Conservation (phyloP, 2,888 invertebrate genomes). For the Synergus laeviventris region DNA sequence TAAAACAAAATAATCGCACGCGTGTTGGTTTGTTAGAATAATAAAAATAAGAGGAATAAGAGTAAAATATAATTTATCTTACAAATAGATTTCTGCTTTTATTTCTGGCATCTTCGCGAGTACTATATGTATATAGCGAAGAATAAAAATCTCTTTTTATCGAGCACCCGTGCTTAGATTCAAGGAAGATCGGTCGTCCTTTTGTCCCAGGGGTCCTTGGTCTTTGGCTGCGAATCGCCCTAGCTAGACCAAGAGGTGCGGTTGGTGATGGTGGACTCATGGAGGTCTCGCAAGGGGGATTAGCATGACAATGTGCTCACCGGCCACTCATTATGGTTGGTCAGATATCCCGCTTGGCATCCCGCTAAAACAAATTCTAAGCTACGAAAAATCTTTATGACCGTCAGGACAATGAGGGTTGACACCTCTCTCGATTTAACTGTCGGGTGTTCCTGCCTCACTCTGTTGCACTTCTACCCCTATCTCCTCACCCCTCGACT, state of each 20-base stretch:
- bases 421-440: constrained; percentile 62
- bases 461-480: constrained; percentile 44
- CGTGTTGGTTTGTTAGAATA: no score
- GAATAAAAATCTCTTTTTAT: constrained; percentile 60
- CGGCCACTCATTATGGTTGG: constrained; percentile 72
- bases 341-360: constrained; percentile 57
- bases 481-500: constrained; percentile 46
- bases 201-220: constrained; percentile 67
- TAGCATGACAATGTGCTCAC: constrained; percentile 73
- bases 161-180: constrained; percentile 57
- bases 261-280: constrained; percentile 40
- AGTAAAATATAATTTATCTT: not conserved
- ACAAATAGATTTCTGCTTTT: constrained; percentile 27
- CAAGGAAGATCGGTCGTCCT: constrained; percentile 69
- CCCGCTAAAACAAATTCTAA: constrained; percentile 64
- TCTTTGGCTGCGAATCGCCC: constrained; percentile 58
- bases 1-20: no score
- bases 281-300: constrained; percentile 63
- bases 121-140: constrained; percentile 47
- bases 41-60: no score
- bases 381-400: constrained; percentile 61
- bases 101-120: not conserved
- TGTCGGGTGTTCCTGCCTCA: constrained; percentile 40
- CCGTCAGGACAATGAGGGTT: constrained; percentile 60
- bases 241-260: constrained; percentile 46